Base-by-base conservation (phyloP, 2,113 vertebrate species). In the Pelobates fuscus region DNA sequence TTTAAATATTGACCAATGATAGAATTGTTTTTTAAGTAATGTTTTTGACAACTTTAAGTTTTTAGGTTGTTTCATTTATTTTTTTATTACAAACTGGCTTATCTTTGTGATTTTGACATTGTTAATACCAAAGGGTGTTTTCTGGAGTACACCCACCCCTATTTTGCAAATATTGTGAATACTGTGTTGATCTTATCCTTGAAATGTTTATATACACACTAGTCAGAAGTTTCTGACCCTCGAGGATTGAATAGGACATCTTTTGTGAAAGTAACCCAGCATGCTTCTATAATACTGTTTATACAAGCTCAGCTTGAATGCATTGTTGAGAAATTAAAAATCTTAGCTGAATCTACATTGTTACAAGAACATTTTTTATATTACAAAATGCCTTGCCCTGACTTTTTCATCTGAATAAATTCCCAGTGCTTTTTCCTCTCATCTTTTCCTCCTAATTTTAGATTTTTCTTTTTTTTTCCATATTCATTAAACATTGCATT, bases 111-210 rank as follows among this genome's bases (percentile, higher is more conserved):
- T 49, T 18, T 18, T 49, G 4, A 49, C 11, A 11, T 14, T 14
- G 44, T 17, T 49, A 18, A 49, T 49, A 2, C 17, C 12, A 18
- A 49, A 49, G 3, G 44, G 10, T 49, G 44, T 49, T 49, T 49
- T 49, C 15, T 49, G 1, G 4, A 49, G 44, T 49, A 14, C n/a
- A 70, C 58, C 68, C 8, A 23, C 7, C 20, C 24, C 32, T 25
- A 5, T 61, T 49, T 29, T 30, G 12, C 26, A 71, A 23, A 20
- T 30, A 30, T 41, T 43, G 20, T 71, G 41, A 52, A 62, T 49
- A n/a, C 37, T 25, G 18, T 71, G 58, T 49, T 71, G 59, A 25
- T 6, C 32, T 18, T 61, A 58, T 46, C 49, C n/a, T 57, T 29
- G 24, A 58, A 70, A n/a, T 24, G 68, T 62, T 44, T 62, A 25